Percentiles rank a stretch among this genome's conserved stretches.
Evolutionary conservation across 2,888 invertebrate species (phyloP).

Genomic region (Dicranocentrus wangi): DNA sequence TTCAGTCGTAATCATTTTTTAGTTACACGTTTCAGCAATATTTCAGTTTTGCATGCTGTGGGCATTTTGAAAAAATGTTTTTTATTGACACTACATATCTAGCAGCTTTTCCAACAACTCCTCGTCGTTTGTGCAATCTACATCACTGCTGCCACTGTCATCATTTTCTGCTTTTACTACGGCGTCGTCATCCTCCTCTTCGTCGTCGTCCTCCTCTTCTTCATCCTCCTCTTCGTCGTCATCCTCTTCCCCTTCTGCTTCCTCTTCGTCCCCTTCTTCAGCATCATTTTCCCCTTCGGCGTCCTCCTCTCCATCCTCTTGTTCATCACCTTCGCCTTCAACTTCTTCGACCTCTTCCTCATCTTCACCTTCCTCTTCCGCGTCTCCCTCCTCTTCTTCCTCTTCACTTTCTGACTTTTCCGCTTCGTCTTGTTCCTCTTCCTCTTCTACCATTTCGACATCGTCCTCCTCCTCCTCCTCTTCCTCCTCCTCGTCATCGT

Average conservation of each 20-base stretch:
- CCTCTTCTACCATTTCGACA: slow-evolving; percentile 53
- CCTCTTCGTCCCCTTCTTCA: slow-evolving; percentile 41
- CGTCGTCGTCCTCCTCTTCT: slow-evolving; percentile 30
- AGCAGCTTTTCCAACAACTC: slow-evolving; percentile 49
- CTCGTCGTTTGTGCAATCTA: slow-evolving; percentile 47
- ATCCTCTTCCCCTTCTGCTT: slow-evolving; percentile 22
- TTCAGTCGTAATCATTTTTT: slow-evolving; percentile 40
- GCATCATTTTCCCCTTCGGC: slow-evolving; percentile 36
- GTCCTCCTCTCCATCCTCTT: slow-evolving; percentile 54
- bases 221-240: slow-evolving; percentile 2
- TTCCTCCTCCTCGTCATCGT: slow-evolving; percentile 19
- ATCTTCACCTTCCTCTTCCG: slow-evolving; percentile 3
- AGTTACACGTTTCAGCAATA: background rate
- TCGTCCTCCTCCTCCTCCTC: slow-evolving; percentile 47
- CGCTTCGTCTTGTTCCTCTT: slow-evolving; percentile 53
- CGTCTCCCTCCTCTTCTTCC: slow-evolving; percentile 36
- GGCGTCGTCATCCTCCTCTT: slow-evolving; percentile 24
- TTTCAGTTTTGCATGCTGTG: background rate
- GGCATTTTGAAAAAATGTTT: background rate
- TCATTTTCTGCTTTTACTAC: slow-evolving; percentile 40
- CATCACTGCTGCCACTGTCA: slow-evolving; percentile 60
- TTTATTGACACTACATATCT: slow-evolving; percentile 45
- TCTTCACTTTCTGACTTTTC: slow-evolving; percentile 56
- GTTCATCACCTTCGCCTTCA: slow-evolving; percentile 57
- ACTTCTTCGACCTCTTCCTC: slow-evolving; percentile 50